Base-by-base conservation (phyloP, 37 sponge, comb jelly and placozoan species). In the Lycopodina hypogea region DNA sequence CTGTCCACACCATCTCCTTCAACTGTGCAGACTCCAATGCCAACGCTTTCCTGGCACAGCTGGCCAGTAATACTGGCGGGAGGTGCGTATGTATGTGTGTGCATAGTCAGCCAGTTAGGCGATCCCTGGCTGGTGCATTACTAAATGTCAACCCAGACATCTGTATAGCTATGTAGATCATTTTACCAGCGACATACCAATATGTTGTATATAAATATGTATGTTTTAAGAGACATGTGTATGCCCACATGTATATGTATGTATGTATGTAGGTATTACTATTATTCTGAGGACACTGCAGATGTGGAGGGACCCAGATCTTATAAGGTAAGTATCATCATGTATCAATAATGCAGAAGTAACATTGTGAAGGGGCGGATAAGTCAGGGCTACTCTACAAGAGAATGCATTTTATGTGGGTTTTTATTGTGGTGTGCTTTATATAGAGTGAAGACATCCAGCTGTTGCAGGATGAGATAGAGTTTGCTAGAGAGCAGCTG, bases 1-100 rank as follows among this genome's bases (percentile, higher is more conserved):
- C 94, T 26, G 79, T 96, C 11, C 94, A 96, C 78, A 90, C 94
- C 53, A 93, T 96, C 42, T 90, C 94, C 56, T 96, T 96, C 81
- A 93, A 96, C 77, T 93, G 94, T 78, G 84, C 66, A 14, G 97
- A 96, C 83, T 66, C 78, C 48, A 62, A 76, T 48, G 89, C 94
- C 59, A 93, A 93, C 64, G 65, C 57, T 34, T 93, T 96, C 68
- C 80, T 96, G 63, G 50, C 84, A 35, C 69, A 83, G 62, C 80
- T 96, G 45, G 89, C 97, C n/a, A 70, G 40, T 4, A 76, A 78
- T 42, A 91, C 94, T 37, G 97, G 89, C 50, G 97, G 92, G 32
- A 81, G 93, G 89, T 88, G 48, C 9, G 48, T 45, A 9, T 45
- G 48, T 45, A 9, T 45, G 48, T 45, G 48, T 45, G 48, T 45